phyloP scores from a whole-genome alignment of 2,797 vertebrate genomes.

The Poecile montanus region DNA sequence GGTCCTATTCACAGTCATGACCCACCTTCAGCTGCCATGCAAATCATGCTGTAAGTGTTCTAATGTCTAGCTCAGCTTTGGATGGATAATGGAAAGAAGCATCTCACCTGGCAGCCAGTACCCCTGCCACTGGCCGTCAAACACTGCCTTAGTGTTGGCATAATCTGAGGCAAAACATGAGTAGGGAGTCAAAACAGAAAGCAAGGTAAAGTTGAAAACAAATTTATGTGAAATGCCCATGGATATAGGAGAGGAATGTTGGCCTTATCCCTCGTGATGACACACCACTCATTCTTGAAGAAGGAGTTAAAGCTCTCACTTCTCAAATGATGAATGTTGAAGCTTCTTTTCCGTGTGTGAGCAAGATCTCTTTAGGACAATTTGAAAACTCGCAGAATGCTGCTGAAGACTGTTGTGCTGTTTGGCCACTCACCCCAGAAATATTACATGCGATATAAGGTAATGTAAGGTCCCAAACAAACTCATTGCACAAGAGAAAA shows the following conservation, averaged over 20 bases:
- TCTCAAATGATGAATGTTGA: background rate
- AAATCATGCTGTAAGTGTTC: background rate
- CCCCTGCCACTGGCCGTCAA: background rate
- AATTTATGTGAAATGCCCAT: background rate
- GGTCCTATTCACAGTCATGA: no score
- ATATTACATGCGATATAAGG: background rate
- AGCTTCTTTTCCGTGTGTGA: background rate
- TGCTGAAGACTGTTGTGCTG: background rate
- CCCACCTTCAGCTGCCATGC: background rate
- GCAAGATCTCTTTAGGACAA: background rate
- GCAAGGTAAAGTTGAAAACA: background rate
- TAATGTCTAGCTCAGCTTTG: background rate
- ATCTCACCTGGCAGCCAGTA: background rate
- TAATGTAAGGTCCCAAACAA: background rate
- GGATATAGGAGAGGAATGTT: background rate
- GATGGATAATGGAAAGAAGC: background rate
- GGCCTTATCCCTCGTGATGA: fast-evolving
- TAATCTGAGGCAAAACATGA: background rate
- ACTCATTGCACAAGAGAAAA: background rate
- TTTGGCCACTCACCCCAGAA: background rate
- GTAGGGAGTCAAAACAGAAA: background rate
- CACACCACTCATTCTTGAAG: background rate
- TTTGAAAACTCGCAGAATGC: background rate
- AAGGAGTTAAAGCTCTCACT: background rate
- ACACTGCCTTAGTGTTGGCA: background rate